Evolutionary conservation across 2,113 vertebrate genomes (phyloP).

Genomic region (Colossoma macropomum): DNA sequence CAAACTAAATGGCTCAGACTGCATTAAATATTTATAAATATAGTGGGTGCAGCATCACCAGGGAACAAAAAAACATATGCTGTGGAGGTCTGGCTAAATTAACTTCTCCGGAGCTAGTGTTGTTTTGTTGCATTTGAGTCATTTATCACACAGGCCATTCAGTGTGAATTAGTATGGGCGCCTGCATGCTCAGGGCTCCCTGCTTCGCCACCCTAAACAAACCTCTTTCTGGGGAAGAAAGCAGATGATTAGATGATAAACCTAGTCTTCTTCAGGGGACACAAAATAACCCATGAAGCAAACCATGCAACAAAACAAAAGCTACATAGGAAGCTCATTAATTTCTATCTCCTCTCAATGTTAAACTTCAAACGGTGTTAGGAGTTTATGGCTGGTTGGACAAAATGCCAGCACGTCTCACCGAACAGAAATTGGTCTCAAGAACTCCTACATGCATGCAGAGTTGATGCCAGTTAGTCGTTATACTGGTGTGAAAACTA

Average conservation of each 20-base stretch:
- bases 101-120: slow-evolving; percentile 35
- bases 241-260: slow-evolving; percentile 44
- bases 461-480: slow-evolving; percentile 25
- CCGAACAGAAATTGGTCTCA: background rate
- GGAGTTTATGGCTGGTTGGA: background rate
- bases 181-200: slow-evolving; percentile 32
- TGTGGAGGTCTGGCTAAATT: slow-evolving; percentile 38
- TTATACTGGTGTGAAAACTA: slow-evolving; percentile 14
- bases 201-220: slow-evolving; percentile 27
- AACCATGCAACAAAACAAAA: slow-evolving; percentile 16
- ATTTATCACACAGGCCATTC: slow-evolving; percentile 44
- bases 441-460: slow-evolving; percentile 38
- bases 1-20: background rate
- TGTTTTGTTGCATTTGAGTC: slow-evolving; percentile 29
- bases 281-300: slow-evolving; percentile 27
- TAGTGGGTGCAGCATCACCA: background rate
- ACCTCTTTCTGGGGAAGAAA: slow-evolving; percentile 36
- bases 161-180: slow-evolving; percentile 36
- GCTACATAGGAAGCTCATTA: background rate
- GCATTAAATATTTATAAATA: background rate
- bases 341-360: slow-evolving; percentile 21
- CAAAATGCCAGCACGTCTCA: background rate
- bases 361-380: slow-evolving; percentile 12
- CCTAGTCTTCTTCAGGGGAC: slow-evolving; percentile 27
- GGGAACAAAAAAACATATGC: background rate